Evolutionary conservation across 2,888 invertebrate species (phyloP), one percentile per base, ranked within the genome.

Genomic region (Acrocyrtus sp.): DNA sequence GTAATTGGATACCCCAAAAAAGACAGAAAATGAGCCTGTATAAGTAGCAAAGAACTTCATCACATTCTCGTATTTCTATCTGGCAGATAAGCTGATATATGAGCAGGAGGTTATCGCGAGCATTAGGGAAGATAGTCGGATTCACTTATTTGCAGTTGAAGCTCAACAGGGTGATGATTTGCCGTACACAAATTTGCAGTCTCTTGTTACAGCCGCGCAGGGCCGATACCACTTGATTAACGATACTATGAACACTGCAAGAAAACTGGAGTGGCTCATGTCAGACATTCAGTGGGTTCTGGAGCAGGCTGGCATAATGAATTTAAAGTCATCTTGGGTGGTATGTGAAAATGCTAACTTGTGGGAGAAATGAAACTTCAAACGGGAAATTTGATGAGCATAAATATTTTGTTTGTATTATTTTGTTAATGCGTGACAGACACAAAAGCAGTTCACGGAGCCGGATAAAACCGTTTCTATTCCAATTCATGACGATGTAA

Each of bases 111-210:
- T 78, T 8, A 58, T 72, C 15, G 54, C 78, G 12, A 65, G 54
- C 29, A 24, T 78, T 8, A 50, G 56, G 15, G 76, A 76, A 26
- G 57, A 65, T 27, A 61, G 43, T 21, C 63, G 72, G 17, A 66
- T 78, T 15, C 57, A 62, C 29, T 29, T 78, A n/a, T 68, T 68
- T 43, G 74, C 68, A n/a, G 68, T 76, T 48, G 76, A 76, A 61
- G 24, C 65, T 0, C 68, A 72, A 29, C 72, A 74, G 65, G 63
- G 57, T 29, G 62, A 47, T 2, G 45, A 57, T 26, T 48, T 51
- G 1, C 72, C 73, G 3, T 66, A 68, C 26, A 50, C 60, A 1
- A 78, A 78, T 56, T 47, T 78, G 26, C 53, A 74, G 56, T 56
- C 41, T 5, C 21, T 78, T 1, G 57, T 53, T 1, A n/a, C 39